Evolutionary conservation across 2,113 vertebrate genomes (phyloP).

Genomic region (Gnathonemus longibarbis): DNA sequence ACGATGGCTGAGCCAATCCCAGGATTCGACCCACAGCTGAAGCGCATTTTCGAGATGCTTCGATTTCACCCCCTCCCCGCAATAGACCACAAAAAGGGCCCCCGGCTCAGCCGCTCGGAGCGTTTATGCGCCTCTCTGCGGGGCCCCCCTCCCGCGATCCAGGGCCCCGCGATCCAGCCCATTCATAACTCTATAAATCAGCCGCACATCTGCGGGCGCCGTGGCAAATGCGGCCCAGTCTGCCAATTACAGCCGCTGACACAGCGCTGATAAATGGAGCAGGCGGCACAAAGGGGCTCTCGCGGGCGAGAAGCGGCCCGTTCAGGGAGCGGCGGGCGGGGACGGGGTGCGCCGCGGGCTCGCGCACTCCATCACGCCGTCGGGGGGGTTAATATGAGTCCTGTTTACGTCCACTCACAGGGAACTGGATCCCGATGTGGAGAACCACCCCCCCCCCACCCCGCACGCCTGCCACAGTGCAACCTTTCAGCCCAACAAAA

Average conservation of each 20-base stretch:
- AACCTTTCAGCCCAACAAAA: conserved; percentile 94
- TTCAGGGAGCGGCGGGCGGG: conserved; percentile 98
- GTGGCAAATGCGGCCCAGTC: conserved; percentile 86
- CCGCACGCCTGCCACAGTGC: conserved; percentile 55
- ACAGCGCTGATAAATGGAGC: conserved; percentile 95
- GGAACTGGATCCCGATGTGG: not conserved
- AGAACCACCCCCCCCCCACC: conserved; percentile 57
- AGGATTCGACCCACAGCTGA: not conserved
- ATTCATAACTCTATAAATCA: conserved; percentile 99
- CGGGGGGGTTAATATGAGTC: conserved; percentile 67
- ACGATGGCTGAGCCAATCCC: not conserved
- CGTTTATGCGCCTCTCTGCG: conserved; percentile 69
- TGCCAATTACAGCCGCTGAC: conserved; percentile 92
- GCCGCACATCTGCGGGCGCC: conserved; percentile 84
- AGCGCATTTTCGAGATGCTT: not conserved
- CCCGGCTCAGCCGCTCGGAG: conserved; percentile 97
- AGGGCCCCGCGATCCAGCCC: conserved; percentile 53
- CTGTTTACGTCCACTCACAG: not conserved
- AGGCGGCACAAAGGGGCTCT: conserved; percentile 85
- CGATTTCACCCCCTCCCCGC: not conserved
- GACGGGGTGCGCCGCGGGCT: conserved; percentile 99
- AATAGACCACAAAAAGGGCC: conserved; percentile 68
- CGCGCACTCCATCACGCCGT: conserved; percentile 83
- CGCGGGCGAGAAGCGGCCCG: conserved; percentile 98
- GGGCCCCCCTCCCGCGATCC: conserved; percentile 34